Percentiles rank a stretch among this genome's conserved stretches.
Conservation (phyloP, 2,113 vertebrate genomes). For the Mystacornis crossleyi region DNA sequence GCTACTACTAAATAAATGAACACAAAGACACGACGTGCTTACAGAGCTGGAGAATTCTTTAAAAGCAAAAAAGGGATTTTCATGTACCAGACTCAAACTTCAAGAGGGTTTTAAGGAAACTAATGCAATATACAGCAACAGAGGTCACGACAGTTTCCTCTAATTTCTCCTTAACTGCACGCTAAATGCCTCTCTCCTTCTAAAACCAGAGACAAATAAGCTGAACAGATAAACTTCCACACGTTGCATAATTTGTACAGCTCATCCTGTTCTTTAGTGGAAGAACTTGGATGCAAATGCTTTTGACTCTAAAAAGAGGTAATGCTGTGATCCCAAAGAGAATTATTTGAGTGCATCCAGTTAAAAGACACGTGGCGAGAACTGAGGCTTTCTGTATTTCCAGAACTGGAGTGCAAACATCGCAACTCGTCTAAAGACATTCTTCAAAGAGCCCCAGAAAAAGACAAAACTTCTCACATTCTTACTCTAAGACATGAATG, state of each 20-base stretch:
- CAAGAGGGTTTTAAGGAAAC: not conserved
- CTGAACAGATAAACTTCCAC: not conserved
- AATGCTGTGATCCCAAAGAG: not conserved
- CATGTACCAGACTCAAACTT: not conserved
- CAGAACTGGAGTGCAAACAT: not conserved
- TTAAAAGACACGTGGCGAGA: not conserved
- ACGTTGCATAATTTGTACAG: not conserved
- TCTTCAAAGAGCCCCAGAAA: constrained; percentile 23
- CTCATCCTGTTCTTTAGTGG: not conserved
- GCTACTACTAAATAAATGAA: not conserved
- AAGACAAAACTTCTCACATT: not conserved
- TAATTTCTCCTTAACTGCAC: not conserved
- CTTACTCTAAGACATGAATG: not conserved
- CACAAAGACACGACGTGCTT: not conserved
- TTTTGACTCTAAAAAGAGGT: not conserved
- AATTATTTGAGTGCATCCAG: not conserved
- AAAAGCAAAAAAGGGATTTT: not conserved
- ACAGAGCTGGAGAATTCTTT: not conserved
- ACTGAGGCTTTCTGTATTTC: not conserved
- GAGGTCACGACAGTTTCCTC: not conserved
- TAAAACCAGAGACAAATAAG: not conserved
- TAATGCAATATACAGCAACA: not conserved
- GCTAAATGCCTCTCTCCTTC: not conserved
- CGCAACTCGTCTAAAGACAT: not conserved
- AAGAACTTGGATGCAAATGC: not conserved